Evolutionary conservation across 2,797 vertebrate genomes (phyloP).

Genomic region (Myoxocephalus aenaeus): DNA sequence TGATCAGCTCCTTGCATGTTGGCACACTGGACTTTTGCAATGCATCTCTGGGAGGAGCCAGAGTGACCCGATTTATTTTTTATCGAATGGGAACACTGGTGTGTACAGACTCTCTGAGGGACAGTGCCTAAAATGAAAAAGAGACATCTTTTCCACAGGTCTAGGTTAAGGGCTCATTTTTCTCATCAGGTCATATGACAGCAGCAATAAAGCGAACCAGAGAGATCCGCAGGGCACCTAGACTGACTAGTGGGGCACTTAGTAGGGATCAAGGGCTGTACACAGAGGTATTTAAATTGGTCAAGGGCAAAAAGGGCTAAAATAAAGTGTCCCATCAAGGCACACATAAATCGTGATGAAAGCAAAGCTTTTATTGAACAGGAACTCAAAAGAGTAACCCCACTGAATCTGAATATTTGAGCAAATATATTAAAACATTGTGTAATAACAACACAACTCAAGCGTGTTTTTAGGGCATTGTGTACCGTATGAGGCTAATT

Average conservation of each 20-base stretch:
- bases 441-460: not conserved
- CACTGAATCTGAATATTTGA: not conserved
- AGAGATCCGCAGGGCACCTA: constrained; percentile 11
- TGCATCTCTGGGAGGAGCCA: constrained; percentile 38
- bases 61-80: constrained; percentile 55
- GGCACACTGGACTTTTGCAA: constrained; percentile 23
- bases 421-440: not conserved
- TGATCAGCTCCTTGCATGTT: constrained; percentile 21
- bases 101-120: constrained; percentile 21
- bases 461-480: constrained; percentile 10
- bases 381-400: constrained; percentile 16
- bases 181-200: constrained; percentile 22
- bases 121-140: constrained; percentile 26
- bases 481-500: constrained; percentile 24
- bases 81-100: constrained; percentile 39
- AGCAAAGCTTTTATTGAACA: constrained; percentile 17
- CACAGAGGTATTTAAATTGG: constrained; percentile 14
- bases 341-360: constrained; percentile 21
- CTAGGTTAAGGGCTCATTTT: constrained; percentile 12
- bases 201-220: constrained; percentile 18
- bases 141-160: constrained; percentile 2
- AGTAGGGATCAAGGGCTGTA: not conserved
- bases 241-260: constrained; percentile 15
- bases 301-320: constrained; percentile 14
- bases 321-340: constrained; percentile 21